A percentile compares a stretch with the other conserved stretches of the same genome.
Evolutionary conservation across 2,797 vertebrate species (phyloP).

Genomic region (Halcyon smyrnensis): DNA sequence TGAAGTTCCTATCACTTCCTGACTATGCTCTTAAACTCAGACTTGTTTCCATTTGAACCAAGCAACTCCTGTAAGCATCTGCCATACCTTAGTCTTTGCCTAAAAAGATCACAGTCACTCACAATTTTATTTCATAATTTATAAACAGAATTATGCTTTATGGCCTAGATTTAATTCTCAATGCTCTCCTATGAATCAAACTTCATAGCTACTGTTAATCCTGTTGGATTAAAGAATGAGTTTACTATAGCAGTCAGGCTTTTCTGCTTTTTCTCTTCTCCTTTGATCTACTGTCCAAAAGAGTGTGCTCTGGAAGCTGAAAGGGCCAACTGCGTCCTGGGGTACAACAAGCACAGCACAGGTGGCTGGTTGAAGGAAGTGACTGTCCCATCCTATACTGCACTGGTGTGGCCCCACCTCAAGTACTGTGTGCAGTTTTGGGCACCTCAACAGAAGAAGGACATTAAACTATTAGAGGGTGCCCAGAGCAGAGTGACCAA

Average conservation of each 20-base stretch:
- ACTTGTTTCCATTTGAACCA: background rate
- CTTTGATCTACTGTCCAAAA: background rate
- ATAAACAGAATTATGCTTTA: background rate
- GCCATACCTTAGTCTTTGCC: background rate
- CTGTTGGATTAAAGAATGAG: background rate
- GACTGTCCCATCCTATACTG: background rate
- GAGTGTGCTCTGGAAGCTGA: background rate
- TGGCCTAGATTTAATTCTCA: background rate
- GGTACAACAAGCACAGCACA: background rate
- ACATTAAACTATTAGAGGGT: background rate
- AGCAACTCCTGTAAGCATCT: background rate
- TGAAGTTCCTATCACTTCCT: background rate
- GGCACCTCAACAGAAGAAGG: background rate
- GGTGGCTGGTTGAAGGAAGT: fast-evolving
- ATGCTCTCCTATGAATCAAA: background rate
- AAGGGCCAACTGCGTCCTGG: background rate
- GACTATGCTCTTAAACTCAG: background rate
- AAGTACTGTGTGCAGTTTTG: background rate
- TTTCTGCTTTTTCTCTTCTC: background rate
- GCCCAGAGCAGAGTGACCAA: background rate
- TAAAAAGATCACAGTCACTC: background rate
- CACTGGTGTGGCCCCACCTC: background rate
- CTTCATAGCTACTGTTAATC: background rate
- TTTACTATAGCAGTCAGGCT: background rate
- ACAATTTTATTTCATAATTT: background rate